Conservation (phyloP, 2,113 vertebrate genomes). For the Chlorodrepanis virens region DNA sequence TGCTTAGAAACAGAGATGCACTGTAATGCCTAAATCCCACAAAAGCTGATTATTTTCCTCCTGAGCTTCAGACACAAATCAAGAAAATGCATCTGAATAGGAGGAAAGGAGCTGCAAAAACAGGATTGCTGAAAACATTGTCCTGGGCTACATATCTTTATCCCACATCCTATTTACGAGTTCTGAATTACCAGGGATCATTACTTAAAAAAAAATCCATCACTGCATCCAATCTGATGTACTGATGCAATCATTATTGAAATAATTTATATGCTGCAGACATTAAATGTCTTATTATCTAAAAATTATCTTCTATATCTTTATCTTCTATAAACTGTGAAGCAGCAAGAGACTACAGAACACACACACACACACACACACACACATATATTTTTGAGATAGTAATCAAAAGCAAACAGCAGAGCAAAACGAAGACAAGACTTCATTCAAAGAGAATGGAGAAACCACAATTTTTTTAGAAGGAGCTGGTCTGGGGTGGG, state of each 20-base stretch:
- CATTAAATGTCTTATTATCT: not conserved
- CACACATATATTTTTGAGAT: not conserved
- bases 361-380: too few species aligned
- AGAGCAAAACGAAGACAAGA: not conserved
- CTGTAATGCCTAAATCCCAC: conserved; percentile 43
- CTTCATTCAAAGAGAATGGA: not conserved
- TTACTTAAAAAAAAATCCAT: not conserved
- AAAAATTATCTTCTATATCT: not conserved
- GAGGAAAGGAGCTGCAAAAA: not conserved
- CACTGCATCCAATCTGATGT: not conserved
- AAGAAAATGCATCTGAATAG: not conserved
- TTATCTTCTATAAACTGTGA: not conserved
- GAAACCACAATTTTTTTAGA: not conserved
- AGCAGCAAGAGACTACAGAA: not conserved
- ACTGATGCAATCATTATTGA: not conserved
- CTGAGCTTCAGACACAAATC: not conserved
- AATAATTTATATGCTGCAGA: not conserved
- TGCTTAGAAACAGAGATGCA: conserved; percentile 19
- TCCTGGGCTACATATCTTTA: not conserved
- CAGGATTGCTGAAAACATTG: not conserved
- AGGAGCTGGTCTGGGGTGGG: not conserved
- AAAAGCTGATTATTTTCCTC: conserved; percentile 49
- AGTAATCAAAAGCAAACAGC: not conserved
- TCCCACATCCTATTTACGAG: not conserved
- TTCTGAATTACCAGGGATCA: not conserved